Base-by-base conservation (phyloP, 2,113 vertebrate genomes). In the Nothobranchius kuhntae region DNA sequence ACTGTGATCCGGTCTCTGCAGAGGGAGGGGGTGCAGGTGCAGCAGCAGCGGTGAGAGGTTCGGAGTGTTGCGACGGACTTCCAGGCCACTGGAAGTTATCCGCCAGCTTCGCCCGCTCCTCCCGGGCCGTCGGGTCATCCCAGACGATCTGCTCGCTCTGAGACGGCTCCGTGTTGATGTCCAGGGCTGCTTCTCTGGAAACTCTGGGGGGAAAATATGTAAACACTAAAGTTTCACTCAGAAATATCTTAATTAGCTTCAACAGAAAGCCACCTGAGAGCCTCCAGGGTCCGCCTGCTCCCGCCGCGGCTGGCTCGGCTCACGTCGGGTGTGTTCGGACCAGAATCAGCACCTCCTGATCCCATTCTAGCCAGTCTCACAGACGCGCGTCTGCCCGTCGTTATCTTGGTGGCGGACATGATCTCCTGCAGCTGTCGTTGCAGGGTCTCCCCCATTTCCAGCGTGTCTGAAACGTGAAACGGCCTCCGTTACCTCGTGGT, bases 131-230 rank as follows among this genome's bases (percentile, higher is more conserved):
- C 0, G 98, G 98, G 78, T 99, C 98, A 0, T 99, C 98, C 98
- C 98, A 99, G 38, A 98, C 94, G 13, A 99, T 99, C 91, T 99
- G 98, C 45, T 99, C 98, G 9, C 92, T 98, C 80, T 99, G 98
- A 15, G 97, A 99, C 0, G 95, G 95, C 81, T 99, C 98, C 0
- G 96, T 96, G 90, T 98, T 97, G 4, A 92, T 2, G 68, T 99
- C 98, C 75, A 91, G 38, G 0, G 81, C 66, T 1, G 90, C 84
- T 38, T 94, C 95, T 60, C 94, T 93, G 61, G 95, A 93, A 3
- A 96, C 94, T 84, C 96, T 98, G 80, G 46, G 30, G 30, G 4
- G 4, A 30, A 30, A 30, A 30, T 30, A 30, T 30, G 30, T 30
- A 30, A 30, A 30, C 30, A 30, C 30, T 30, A 30, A 4, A 30